Evolutionary conservation across 2,113 vertebrate genomes (phyloP).

Genomic region (Centropus bengalensis): DNA sequence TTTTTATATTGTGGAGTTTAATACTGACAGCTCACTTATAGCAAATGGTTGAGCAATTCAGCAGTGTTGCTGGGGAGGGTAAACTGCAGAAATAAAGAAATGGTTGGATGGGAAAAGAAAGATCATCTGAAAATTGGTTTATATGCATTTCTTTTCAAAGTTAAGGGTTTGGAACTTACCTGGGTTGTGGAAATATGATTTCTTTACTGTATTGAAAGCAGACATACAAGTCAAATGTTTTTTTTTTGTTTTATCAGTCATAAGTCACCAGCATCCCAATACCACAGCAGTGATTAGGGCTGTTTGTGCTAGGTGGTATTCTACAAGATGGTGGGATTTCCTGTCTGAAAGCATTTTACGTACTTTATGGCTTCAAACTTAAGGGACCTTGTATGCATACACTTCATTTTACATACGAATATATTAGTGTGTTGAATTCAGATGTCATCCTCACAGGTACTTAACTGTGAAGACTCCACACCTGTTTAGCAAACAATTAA

Average conservation of each 20-base stretch:
- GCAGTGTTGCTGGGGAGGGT: neutral
- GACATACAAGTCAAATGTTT: neutral
- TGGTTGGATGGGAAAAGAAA: neutral
- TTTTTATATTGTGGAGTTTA: neutral
- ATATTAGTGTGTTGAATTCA: neutral
- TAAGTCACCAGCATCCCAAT: neutral
- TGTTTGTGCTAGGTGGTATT: neutral
- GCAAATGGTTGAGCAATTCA: neutral
- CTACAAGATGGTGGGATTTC: accelerated
- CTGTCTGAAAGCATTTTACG: neutral
- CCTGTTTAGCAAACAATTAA: neutral
- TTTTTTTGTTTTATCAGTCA: neutral
- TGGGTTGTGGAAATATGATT: slow-evolving; percentile 23
- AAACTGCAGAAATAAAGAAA: slow-evolving; percentile 12
- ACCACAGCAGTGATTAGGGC: neutral
- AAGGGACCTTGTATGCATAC: accelerated
- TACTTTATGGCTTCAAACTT: neutral
- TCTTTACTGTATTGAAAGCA: slow-evolving; percentile 12
- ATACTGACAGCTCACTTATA: slow-evolving; percentile 35
- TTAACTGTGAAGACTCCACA: accelerated
- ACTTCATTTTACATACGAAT: neutral
- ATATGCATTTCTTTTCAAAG: neutral
- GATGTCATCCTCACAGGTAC: neutral
- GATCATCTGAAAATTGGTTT: neutral
- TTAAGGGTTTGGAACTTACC: neutral